Base-by-base conservation (phyloP, 2,888 invertebrate species). In the Acanthococcus lagerstroemiae region DNA sequence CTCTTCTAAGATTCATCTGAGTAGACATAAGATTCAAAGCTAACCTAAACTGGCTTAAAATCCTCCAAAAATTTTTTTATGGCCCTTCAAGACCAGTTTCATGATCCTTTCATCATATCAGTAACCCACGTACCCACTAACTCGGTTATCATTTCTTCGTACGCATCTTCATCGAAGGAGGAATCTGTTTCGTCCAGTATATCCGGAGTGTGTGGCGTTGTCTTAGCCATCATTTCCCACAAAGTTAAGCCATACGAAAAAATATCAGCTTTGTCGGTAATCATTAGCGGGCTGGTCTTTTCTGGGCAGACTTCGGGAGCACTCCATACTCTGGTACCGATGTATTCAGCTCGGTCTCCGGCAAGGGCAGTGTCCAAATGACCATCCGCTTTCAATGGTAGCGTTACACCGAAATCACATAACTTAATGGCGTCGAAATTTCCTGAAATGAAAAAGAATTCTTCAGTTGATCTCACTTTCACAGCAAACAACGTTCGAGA, bases 361-460 rank as follows among this genome's bases (percentile, higher is more conserved):
- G 77, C 75, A 50, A 78, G 76, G 9, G 25, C 54, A 54, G 37
- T 65, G 26, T 68, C 56, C 6, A 69, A 52, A 17, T 54, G 48
- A 0, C 86, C 86, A 71, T 83, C 80, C 68, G 83, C 78, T 54
- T 83, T 83, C 1, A 90, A 74, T 0, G 86, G 85, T 68, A 90
- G 72, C 24, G 85, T 84, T n/a, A 89, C 88, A 3, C 90, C 90
- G 74, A 91, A 91, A 76, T 91, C 90, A 72, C 91, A 90, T 19
- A 90, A 76, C 75, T 92, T 90, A 70, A 89, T 86, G 1, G 81
- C 79, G 26, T 81, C 80, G 74, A 88, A 89, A 73, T 88, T 82
- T 12, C 83, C 86, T 72, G 72, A 26, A 58, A 48, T 50, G 19
- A 25, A 27, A 27, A 4, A 27, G 4, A 22, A 15, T 22, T 21